These are phyloP conservation scores for Brachystomella parvula DNA, from an alignment of 1,140 invertebrate genomes.

Conservation along the genomic window DNA sequence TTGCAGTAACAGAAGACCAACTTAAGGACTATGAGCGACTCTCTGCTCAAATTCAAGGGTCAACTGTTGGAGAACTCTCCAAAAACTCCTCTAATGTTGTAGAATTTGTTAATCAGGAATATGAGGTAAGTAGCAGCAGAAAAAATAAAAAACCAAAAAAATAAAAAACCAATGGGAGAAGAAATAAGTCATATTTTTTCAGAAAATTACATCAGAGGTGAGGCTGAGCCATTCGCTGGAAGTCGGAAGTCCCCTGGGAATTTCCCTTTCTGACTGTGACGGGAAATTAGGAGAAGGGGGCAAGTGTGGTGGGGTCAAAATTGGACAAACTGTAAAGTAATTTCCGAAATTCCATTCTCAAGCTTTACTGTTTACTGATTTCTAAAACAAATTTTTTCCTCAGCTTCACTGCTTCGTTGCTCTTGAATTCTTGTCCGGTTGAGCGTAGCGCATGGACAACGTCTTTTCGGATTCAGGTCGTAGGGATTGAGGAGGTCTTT, in stretches of 20 bases:
- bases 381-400: too few species aligned
- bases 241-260: not conserved
- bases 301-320: constrained; percentile 78
- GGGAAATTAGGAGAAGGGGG: constrained; percentile 56
- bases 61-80: constrained; percentile 74
- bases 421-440: constrained; percentile 55
- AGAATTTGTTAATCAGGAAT: constrained; percentile 77
- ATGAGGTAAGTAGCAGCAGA: constrained; percentile 55
- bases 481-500: constrained; percentile 80
- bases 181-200: constrained; percentile 33
- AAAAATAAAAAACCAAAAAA: not conserved
- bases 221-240: constrained; percentile 53
- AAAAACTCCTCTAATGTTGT: constrained; percentile 91
- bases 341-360: not conserved
- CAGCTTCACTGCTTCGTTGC: constrained; percentile 35
- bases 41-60: constrained; percentile 67
- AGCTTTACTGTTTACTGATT: not conserved
- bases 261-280: not conserved
- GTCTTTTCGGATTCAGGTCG: constrained; percentile 79
- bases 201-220: constrained; percentile 86
- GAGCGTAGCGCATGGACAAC: constrained; percentile 69
- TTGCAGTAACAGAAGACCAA: constrained; percentile 91
- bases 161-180: not conserved
- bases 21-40: constrained; percentile 74
- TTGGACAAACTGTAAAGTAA: constrained; percentile 59